These are phyloP conservation scores for Condylostylus longicornis DNA, from an alignment of 1,140 invertebrate species.

Conservation along the genomic window DNA sequence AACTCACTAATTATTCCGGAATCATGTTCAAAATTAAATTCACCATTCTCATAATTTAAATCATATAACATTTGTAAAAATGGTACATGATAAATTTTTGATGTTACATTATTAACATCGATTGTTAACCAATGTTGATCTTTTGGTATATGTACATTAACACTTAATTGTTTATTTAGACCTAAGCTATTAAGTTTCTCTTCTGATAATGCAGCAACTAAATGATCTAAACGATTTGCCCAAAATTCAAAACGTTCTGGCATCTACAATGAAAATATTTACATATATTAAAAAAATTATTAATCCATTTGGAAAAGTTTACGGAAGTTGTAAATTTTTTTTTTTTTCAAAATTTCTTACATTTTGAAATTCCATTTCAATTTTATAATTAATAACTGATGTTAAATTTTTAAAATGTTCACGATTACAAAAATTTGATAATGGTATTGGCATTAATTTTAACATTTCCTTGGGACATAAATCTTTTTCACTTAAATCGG, in stretches of 20 bases:
- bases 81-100: constrained; percentile 28
- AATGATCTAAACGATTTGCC: constrained; percentile 25
- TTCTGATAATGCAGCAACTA: constrained; percentile 24
- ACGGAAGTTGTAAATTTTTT: not conserved
- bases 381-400: constrained; percentile 25
- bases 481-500: constrained; percentile 23
- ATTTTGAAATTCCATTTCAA: constrained; percentile 27
- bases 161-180: constrained; percentile 23
- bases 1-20: constrained; percentile 20
- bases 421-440: constrained; percentile 26
- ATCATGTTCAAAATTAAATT: constrained; percentile 25
- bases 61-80: constrained; percentile 26
- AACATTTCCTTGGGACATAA: constrained; percentile 30
- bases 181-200: constrained; percentile 23
- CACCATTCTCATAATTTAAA: constrained; percentile 28
- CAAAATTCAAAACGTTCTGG: constrained; percentile 29
- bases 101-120: constrained; percentile 23
- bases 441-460: constrained; percentile 28
- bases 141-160: constrained; percentile 22
- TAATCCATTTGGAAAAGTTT: no score
- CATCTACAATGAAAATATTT: constrained; percentile 14
- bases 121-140: constrained; percentile 25
- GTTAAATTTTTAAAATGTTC: constrained; percentile 30
- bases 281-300: not conserved
- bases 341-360: constrained; percentile 9